Evolutionary conservation across 2,113 vertebrate species (phyloP), one percentile per base, ranked within the genome.

Genomic region (Nycticryphes semicollaris): DNA sequence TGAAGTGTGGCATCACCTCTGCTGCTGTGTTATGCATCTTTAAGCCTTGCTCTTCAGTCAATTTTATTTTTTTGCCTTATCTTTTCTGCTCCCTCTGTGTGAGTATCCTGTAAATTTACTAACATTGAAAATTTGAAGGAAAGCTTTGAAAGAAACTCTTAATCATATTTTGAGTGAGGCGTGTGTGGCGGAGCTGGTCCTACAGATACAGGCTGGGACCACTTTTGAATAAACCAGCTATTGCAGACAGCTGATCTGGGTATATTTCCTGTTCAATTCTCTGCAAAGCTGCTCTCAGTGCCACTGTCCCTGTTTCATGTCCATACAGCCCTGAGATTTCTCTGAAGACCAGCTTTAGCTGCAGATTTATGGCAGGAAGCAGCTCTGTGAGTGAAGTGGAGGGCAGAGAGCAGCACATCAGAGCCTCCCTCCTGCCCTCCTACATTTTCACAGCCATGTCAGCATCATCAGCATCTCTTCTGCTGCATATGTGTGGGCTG

Each of bases 291-390:
- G 39, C 57, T 79, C 24, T 82, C 45, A 37, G 24, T 31, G 57
- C 43, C 64, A 1, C 57, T 12, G 14, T n/a, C 27, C 3, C 3
- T 45, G 19, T 39, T 89, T 77, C 1, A 0, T 70, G 31, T 48
- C 51, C 48, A 7, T 23, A 17, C 3, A 84, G 30, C 43, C 37
- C 33, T 12, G 27, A 53, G 30, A 35, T 83, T 77, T 53, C 72
- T 53, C 80, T 66, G 57, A 50, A 75, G 48, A 66, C 7, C 35
- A 45, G 7, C 8, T 64, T 70, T 30, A 68, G n/a, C 51, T 17
- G 25, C 48, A 62, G 77, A 70, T 77, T 62, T 68, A 37, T 47
- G 50, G 64, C 73, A 51, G 27, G 35, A 48, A 85, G 48, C 68
- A 64, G 18, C 23, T 33, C 30, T 37, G 39, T 9, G 11, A 51